Evolutionary conservation across 2,888 invertebrate genomes (phyloP), one percentile per base, ranked within the genome.

Genomic region (Argyra leucocephala): DNA sequence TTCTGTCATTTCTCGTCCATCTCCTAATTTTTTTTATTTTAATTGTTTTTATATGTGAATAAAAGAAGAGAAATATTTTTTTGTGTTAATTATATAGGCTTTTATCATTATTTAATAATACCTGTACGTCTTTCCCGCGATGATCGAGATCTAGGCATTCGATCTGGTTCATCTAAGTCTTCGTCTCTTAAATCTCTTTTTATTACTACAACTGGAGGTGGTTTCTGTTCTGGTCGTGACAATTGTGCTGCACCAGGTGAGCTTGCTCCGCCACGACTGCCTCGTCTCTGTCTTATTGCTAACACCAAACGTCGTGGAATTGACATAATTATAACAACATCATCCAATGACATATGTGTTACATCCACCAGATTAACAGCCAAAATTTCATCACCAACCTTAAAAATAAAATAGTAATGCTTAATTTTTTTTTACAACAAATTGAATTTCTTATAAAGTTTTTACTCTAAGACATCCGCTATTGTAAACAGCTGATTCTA

Each of bases 281-380:
- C 89, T 80, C 90, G 88, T 71, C 89, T 83, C 77, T 93, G 93
- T 73, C 95, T 86, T 70, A 96, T 96, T 73, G 95, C 95, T 69
- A 99, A 85, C 70, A 98, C 89, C 75, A 99, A 84, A 72, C 98
- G 86, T 75, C 96, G 86, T 7, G 99, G 98, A 82, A 99, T 99
- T 75, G 96, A 96, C 95, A 99, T 97, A 74, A 98, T 94, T 75
- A 98, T 95, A 72, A 99, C 99, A 69, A 99, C 99, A 80, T 99
- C 99, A 80, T 99, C 98, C 74, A 99, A 83, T 71, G 95, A 94
- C 96, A 98, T 98, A 75, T 92, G 88, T 70, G 95, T 91, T 71
- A 99, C 98, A 79, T 97, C 96, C 71, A 99, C 98, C 76, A 96
- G 84, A 81, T 99, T 99, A 66, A 99, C 97, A 57, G 96, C 96